phyloP scores from a whole-genome alignment of 2,113 vertebrate species.

The Vombatus ursinus region DNA sequence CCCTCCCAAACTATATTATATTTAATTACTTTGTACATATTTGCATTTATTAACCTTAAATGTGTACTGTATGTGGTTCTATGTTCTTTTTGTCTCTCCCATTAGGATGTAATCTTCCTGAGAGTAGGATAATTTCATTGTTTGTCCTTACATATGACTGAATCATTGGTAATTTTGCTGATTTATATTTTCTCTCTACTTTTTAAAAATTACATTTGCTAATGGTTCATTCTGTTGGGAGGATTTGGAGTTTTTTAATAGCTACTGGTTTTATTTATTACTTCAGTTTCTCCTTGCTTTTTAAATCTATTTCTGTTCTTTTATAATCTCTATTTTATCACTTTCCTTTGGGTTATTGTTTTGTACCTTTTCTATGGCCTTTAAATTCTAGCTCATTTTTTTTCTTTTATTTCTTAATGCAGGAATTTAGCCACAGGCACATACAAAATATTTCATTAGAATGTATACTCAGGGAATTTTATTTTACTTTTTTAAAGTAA shows the following conservation, averaged over 20 bases:
- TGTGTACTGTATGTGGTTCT: not conserved
- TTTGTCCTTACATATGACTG: not conserved
- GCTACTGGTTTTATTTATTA: not conserved
- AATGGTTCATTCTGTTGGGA: not conserved
- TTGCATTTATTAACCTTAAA: no score
- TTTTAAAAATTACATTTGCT: not conserved
- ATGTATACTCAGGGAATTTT: not conserved
- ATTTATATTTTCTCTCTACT: not conserved
- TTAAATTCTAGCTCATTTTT: not conserved
- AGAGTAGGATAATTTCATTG: not conserved
- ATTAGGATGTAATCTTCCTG: not conserved
- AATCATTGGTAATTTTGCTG: not conserved
- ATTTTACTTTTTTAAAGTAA: not conserved
- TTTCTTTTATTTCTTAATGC: not conserved
- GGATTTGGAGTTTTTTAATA: not conserved
- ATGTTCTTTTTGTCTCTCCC: not conserved
- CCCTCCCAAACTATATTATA: not conserved
- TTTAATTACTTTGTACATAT: not conserved
- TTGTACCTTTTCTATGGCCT: not conserved
- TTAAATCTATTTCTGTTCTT: not conserved
- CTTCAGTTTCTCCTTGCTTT: not conserved
- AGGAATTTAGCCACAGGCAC: not conserved
- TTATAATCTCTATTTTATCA: not conserved
- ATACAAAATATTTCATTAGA: not conserved
- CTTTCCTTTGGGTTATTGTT: not conserved